These are phyloP conservation scores for Tachystola acroxantha DNA, from an alignment of 2,888 invertebrate species.

Conservation along the genomic window DNA sequence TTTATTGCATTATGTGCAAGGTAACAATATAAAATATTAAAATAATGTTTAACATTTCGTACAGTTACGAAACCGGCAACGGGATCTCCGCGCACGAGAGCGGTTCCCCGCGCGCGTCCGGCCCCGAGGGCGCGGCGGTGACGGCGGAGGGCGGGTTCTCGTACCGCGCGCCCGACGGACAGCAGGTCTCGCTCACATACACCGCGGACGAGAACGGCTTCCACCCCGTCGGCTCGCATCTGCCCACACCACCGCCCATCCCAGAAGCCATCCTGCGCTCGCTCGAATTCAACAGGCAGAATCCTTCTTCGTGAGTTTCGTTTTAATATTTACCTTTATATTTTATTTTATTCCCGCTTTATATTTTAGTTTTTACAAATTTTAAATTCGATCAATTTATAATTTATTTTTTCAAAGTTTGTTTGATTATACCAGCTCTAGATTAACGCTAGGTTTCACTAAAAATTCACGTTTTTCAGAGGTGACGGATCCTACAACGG, in stretches of 20 bases:
- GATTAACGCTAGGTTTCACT: too few species aligned
- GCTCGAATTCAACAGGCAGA: constrained; percentile 52
- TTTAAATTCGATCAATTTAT: background rate
- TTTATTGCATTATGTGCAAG: too few species aligned
- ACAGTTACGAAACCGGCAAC: constrained; percentile 79
- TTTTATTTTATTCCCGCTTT: background rate
- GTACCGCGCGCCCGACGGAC: constrained; percentile 81
- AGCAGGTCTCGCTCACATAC: constrained; percentile 79
- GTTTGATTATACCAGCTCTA: too few species aligned
- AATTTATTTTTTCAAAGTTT: background rate
- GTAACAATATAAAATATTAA: too few species aligned
- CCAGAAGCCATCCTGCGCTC: constrained; percentile 73
- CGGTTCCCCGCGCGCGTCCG: constrained; percentile 70
- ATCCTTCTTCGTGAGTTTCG: constrained; percentile 49
- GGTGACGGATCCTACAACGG: constrained; percentile 41
- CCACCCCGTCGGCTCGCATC: constrained; percentile 77
- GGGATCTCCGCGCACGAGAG: constrained; percentile 78
- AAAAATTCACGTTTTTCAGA: too few species aligned
- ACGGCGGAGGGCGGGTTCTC: constrained; percentile 81
- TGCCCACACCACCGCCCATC: constrained; percentile 78
- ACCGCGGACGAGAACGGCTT: constrained; percentile 84
- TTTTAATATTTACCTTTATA: too few species aligned
- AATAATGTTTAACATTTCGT: too few species aligned
- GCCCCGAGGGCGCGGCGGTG: constrained; percentile 61
- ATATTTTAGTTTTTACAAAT: constrained; percentile 2